phyloP scores from a whole-genome alignment of 2,888 invertebrate species.

The Gymnocheta viridis region DNA sequence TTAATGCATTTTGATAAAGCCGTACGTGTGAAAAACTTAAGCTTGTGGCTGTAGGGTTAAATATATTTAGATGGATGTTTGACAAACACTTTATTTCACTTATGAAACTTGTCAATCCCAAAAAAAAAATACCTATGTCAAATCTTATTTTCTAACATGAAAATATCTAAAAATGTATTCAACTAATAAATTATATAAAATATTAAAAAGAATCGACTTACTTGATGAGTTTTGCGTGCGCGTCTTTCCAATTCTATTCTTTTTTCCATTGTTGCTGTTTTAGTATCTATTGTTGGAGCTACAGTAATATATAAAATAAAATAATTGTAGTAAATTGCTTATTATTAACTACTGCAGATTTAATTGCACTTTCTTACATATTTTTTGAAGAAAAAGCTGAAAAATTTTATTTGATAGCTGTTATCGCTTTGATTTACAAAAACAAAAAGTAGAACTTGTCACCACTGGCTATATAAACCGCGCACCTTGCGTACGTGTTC shows the following conservation, averaged over 20 bases:
- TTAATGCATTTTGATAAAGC: too few relatives aligned
- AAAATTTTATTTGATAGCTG: neutral
- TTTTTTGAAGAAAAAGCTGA: slow-evolving; percentile 8
- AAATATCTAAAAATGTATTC: neutral
- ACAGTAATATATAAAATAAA: slow-evolving; percentile 6
- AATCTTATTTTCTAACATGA: neutral
- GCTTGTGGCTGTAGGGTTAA: too few relatives aligned
- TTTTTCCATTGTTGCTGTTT: slow-evolving; percentile 89
- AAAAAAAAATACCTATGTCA: neutral
- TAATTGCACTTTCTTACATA: neutral
- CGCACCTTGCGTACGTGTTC: slow-evolving; percentile 55
- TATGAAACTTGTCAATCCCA: neutral
- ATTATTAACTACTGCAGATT: neutral
- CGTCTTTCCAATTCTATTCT: slow-evolving; percentile 97
- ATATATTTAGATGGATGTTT: neutral
- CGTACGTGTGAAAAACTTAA: too few relatives aligned
- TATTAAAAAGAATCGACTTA: slow-evolving; percentile 84
- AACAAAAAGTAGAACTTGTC: slow-evolving; percentile 45
- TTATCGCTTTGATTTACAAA: slow-evolving; percentile 27
- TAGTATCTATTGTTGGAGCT: slow-evolving; percentile 40
- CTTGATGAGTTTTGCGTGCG: slow-evolving; percentile 94
- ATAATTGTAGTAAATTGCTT: neutral
- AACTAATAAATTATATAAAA: neutral
- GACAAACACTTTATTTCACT: slow-evolving; percentile 6
- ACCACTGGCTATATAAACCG: slow-evolving; percentile 31